Conservation (phyloP, 2,888 invertebrate species). For the Scaeva pyrastri region DNA sequence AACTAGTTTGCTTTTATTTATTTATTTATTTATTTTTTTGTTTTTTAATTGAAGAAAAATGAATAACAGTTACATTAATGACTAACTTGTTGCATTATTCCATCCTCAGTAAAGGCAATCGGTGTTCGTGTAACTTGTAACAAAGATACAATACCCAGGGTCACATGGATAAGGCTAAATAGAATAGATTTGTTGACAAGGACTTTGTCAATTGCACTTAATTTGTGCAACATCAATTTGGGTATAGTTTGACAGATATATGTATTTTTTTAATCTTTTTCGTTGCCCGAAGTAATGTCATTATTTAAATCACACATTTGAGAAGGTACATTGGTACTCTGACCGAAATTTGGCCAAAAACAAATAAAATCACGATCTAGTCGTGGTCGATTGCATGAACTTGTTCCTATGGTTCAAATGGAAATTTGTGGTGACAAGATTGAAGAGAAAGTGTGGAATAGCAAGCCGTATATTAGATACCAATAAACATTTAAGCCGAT, state of each 20-base stretch:
- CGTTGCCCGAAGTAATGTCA: neutral
- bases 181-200: neutral
- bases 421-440: too few relatives aligned
- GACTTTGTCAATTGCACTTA: neutral
- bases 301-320: neutral
- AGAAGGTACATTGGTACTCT: neutral
- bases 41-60: constrained; percentile 47
- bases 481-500: too few relatives aligned
- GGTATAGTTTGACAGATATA: neutral
- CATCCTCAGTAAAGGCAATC: constrained; percentile 3
- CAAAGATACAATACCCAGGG: too few relatives aligned
- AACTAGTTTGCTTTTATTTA: constrained; percentile 34
- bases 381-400: too few relatives aligned
- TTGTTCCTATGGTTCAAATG: too few relatives aligned
- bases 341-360: neutral
- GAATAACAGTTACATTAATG: constrained; percentile 36
- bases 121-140: neutral
- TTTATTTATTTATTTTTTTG: constrained; percentile 27
- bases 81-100: constrained; percentile 35
- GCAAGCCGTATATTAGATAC: too few relatives aligned
- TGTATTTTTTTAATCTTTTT: neutral
- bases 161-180: neutral
- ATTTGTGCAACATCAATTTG: constrained; percentile 5
- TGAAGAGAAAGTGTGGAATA: too few relatives aligned
- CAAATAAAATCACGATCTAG: too few relatives aligned